Base-by-base conservation (phyloP, 1,140 invertebrate genomes). In the Megalopta genalis region DNA sequence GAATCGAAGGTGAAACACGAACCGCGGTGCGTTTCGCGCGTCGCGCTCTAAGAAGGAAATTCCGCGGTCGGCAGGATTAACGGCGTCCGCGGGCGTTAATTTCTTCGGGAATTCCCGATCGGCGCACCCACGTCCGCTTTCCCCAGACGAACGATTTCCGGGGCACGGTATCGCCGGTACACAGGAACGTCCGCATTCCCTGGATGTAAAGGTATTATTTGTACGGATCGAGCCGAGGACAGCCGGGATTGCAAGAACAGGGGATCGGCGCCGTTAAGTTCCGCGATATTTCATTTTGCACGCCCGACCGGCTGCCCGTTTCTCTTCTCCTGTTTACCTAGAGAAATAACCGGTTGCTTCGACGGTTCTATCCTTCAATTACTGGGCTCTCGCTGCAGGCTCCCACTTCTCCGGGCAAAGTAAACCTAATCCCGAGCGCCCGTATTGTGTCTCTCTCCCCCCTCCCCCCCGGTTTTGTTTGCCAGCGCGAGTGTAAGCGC, bases 211-310 rank as follows among this genome's bases (percentile, higher is more conserved):
- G 57, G 70, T 66, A 52, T 73, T 85, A 80, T 84, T 84, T 85
- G 77, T 59, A 65, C 77, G 72, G 14, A 70, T 75, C 60, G 49
- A 21, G 42, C 39, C 60, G 37, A n/a, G 68, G 66, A 73, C 54
- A 59, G 70, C 16, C 46, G 5, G 75, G 37, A 64, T 16, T 37
- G 60, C 66, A 52, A 59, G 63, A 75, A 37, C n/a, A 21, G 60
- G 18, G 39, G 49, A 81, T 63, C 73, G 66, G 27, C 57, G 66
- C 80, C 60, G 63, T 80, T 86, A 86, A 86, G 72, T 80, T 82
- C 27, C 76, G 49, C 59, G 75, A 86, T 86, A 85, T 86, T 85
- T 86, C 83, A 86, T 80, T 72, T 86, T 67, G 80, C 84, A 86
- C 80, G 68, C 62, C 75, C 83, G 62, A 68, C 64, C 67, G 71